phyloP scores from a whole-genome alignment of 2,888 invertebrate species.

The Drosophila lacicola region DNA sequence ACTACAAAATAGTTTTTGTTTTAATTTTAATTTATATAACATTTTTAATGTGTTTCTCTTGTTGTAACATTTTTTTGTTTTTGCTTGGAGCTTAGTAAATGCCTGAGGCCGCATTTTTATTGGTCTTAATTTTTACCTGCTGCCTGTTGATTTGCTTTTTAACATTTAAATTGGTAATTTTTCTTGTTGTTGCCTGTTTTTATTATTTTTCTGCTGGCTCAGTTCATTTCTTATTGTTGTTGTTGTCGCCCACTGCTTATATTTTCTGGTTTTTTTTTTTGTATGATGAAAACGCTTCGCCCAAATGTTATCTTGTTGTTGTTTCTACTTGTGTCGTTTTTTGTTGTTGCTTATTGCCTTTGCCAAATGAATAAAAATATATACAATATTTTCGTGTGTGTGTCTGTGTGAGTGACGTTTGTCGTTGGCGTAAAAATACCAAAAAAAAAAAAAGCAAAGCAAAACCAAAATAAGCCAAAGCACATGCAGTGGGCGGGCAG shows the following conservation, averaged over 20 bases:
- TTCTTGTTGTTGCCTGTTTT: conserved; percentile 45
- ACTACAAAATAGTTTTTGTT: conserved; percentile 15
- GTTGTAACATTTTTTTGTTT: conserved; percentile 20
- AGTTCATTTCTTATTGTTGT: conserved; percentile 33
- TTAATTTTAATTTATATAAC: conserved; percentile 42
- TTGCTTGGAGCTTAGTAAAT: conserved; percentile 33
- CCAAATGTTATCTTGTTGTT: conserved; percentile 53
- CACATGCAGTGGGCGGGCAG: conserved; percentile 55
- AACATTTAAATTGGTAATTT: conserved; percentile 79
- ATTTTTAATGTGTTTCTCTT: conserved; percentile 16
- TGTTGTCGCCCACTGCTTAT: conserved; percentile 73
- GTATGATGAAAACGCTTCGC: conserved; percentile 57
- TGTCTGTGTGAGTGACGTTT: conserved; percentile 41
- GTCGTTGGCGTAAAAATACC: conserved; percentile 69
- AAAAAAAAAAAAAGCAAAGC: conserved; percentile 19
- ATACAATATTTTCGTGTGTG: conserved; percentile 64
- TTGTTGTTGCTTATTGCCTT: conserved; percentile 72
- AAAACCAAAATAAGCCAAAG: conserved; percentile 52
- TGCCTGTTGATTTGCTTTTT: conserved; percentile 60
- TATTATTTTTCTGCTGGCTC: conserved; percentile 37
- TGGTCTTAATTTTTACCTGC: conserved; percentile 73
- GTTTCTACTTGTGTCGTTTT: conserved; percentile 57
- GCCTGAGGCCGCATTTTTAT: conserved; percentile 66
- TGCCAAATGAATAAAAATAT: conserved; percentile 81
- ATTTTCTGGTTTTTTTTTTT: conserved; percentile 43